Evolutionary conservation across 2,888 invertebrate genomes (phyloP).

Genomic region (Coleophora flavipennella): DNA sequence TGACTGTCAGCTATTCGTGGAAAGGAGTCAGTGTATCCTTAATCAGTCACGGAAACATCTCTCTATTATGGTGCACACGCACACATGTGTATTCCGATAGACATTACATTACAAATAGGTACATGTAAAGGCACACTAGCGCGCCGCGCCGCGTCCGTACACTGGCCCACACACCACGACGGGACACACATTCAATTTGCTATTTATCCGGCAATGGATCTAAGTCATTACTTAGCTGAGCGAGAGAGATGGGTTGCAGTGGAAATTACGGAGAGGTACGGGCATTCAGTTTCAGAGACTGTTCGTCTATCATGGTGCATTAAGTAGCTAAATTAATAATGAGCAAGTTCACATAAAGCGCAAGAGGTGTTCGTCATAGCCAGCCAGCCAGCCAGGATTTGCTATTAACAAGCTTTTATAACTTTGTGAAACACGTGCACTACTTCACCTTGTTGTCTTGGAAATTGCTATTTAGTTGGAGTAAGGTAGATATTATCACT

Average conservation of each 20-base stretch:
- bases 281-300: slow-evolving; percentile 33
- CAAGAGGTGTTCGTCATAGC: too few species aligned
- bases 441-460: too few species aligned
- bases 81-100: slow-evolving; percentile 1
- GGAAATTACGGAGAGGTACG: slow-evolving; percentile 55
- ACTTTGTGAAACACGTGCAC: too few species aligned
- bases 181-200: slow-evolving; percentile 68
- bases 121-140: slow-evolving; percentile 17
- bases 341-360: background rate
- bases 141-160: slow-evolving; percentile 17
- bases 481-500: too few species aligned
- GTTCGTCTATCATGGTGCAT: slow-evolving; percentile 16
- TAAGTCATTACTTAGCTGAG: slow-evolving; percentile 72
- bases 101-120: slow-evolving; percentile 12
- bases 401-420: too few species aligned
- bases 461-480: too few species aligned
- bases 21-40: slow-evolving; percentile 4
- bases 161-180: slow-evolving; percentile 26
- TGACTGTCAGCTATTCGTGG: too few species aligned
- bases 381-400: too few species aligned
- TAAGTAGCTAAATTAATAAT: slow-evolving; percentile 11
- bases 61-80: slow-evolving; percentile 7
- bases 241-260: slow-evolving; percentile 64
- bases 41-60: slow-evolving; percentile 12
- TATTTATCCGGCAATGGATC: slow-evolving; percentile 72